Evolutionary conservation across 2,113 vertebrate species (phyloP).

Genomic region (Glaucidium brasilianum): DNA sequence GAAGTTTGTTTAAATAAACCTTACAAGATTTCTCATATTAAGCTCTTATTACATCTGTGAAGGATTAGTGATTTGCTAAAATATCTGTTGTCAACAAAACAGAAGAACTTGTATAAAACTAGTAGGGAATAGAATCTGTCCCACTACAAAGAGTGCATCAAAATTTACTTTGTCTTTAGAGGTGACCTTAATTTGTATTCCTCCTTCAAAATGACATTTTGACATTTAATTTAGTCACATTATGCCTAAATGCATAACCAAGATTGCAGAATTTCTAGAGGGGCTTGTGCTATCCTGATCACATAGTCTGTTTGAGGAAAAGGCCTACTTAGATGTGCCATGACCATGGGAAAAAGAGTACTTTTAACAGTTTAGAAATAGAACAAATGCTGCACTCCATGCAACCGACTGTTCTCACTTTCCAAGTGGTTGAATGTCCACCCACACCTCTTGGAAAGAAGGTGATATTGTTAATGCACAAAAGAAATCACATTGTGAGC

Average conservation of each 20-base stretch:
- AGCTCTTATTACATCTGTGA: background rate
- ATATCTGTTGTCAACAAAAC: background rate
- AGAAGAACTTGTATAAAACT: background rate
- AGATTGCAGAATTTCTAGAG: background rate
- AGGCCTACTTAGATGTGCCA: background rate
- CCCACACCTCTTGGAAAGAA: constrained; percentile 15
- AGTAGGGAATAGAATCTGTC: background rate
- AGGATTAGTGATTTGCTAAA: background rate
- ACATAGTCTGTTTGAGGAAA: background rate
- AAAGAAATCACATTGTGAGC: background rate
- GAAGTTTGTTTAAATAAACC: background rate
- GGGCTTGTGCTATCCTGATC: background rate
- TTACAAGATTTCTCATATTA: background rate
- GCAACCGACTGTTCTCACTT: background rate
- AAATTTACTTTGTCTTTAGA: background rate
- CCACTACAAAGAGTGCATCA: background rate
- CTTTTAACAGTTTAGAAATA: constrained; percentile 50
- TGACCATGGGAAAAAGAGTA: background rate
- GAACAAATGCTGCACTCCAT: constrained; percentile 4
- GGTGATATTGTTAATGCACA: background rate
- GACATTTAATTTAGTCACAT: background rate
- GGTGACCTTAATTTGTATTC: background rate
- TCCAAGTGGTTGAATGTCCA: constrained; percentile 5
- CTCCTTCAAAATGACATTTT: background rate
- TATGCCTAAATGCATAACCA: background rate